Evolutionary conservation across 2,888 invertebrate species (phyloP), one percentile per base, ranked within the genome.

Genomic region (Leptopterna dolabrata): DNA sequence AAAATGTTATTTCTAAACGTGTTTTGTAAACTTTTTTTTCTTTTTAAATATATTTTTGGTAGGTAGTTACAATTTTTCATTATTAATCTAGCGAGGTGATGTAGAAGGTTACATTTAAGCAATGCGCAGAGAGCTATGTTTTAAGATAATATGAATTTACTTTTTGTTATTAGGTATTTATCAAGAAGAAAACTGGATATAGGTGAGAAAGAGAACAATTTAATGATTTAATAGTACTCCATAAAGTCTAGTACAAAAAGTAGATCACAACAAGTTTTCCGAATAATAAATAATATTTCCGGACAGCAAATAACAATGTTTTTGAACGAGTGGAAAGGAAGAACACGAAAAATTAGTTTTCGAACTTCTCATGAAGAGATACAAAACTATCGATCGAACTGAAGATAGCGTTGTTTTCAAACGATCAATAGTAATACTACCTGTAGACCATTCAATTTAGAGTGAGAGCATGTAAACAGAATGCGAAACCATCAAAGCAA

Each of bases 21-120:
- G 63, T 41, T 73, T 7, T 30, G 14, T 73, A 36, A 16, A 41
- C 30, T 4, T 41, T 73, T 73, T 30, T 30, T 27, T n/a, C 2
- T 19, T 19, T 70, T 70, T 13, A 16, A 27, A 19, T 30, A 19
- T 30, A 73, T 16, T 13, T 73, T 30, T 41, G 71, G 9, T 19
- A 73, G 30, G 73, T 30, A 73, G 71, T 63, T 24, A 63, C 63
- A 27, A 63, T 19, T 63, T 36, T 30, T 73, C 16, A n/a, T 71
- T 73, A 29, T 73, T 73, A 29, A 73, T 36, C 73, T 73, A 73
- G 36, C 73, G 36, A 73, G 41, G 71, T 71, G 71, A 73, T 73
- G 73, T 73, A 73, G 14, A 19, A 73, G 63, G 51, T 63, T 63
- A 27, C n/a, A 19, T 19, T 16, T 63, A 63, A 63, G 63, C 63